These are phyloP conservation scores for Loxodonta africana DNA, from an alignment of 2,113 vertebrate genomes.

Conservation along the genomic window DNA sequence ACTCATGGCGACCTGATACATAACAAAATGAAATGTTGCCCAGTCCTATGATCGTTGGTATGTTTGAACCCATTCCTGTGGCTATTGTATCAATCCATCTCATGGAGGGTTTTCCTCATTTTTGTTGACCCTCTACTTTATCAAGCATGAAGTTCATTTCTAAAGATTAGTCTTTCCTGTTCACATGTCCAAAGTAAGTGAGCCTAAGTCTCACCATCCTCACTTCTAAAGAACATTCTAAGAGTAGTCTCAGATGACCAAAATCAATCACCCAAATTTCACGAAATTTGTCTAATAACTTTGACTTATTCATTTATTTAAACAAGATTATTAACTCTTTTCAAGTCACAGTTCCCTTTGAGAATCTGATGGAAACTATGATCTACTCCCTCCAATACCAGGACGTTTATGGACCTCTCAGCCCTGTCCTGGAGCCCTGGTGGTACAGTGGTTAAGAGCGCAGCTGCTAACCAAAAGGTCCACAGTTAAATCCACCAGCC, in stretches of 20 bases:
- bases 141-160: neutral
- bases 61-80: neutral
- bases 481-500: too few relatives aligned
- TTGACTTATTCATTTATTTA: neutral
- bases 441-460: too few relatives aligned
- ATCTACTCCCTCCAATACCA: neutral
- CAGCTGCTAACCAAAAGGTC: neutral
- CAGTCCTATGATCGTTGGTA: neutral
- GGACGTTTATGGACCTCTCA: neutral
- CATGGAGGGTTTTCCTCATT: neutral
- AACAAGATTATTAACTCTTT: conserved; percentile 11
- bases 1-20: neutral
- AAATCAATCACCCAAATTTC: neutral
- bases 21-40: neutral
- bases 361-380: neutral
- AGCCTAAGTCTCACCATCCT: neutral
- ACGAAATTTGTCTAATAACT: neutral
- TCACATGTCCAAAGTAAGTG: neutral
- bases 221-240: neutral
- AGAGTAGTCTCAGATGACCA: neutral
- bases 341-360: neutral
- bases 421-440: neutral
- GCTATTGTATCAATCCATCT: neutral
- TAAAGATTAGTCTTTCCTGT: neutral
- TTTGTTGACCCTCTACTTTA: neutral